Conservation (phyloP, 2,888 invertebrate species). For the Leucoma salicis region DNA sequence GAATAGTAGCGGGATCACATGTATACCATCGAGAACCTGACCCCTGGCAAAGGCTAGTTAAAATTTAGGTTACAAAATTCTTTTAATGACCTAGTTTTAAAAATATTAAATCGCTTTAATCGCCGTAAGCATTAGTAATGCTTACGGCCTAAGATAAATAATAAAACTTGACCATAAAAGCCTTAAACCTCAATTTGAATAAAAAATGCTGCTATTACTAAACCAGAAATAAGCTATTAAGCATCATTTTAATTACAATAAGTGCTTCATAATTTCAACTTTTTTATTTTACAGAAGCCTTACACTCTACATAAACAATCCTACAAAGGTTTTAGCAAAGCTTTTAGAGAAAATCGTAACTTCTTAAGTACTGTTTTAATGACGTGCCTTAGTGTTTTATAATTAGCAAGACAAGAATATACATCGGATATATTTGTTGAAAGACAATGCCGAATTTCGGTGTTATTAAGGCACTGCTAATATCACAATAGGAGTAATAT, state of each 20-base stretch:
- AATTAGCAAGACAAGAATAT: slow-evolving; percentile 48
- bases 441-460: slow-evolving; percentile 6
- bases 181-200: slow-evolving; percentile 10
- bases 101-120: too few species aligned
- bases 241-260: slow-evolving; percentile 36
- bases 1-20: too few species aligned
- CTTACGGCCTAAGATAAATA: too few species aligned
- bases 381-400: slow-evolving; percentile 53
- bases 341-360: slow-evolving; percentile 55
- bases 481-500: too few species aligned
- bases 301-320: slow-evolving; percentile 39
- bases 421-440: slow-evolving; percentile 33
- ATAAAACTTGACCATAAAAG: background rate
- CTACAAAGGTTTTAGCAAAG: slow-evolving; percentile 39
- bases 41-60: too few species aligned
- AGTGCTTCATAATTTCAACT: slow-evolving; percentile 37
- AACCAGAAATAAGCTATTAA: slow-evolving; percentile 28
- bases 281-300: slow-evolving; percentile 30
- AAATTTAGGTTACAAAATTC: too few species aligned
- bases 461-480: too few species aligned
- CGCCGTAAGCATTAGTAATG: too few species aligned
- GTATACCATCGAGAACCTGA: too few species aligned
- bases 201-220: slow-evolving; percentile 11
- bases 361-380: slow-evolving; percentile 59
- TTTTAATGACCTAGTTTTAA: too few species aligned